Base-by-base conservation (phyloP, 1,140 invertebrate species). In the Zaprionus vittiger region DNA sequence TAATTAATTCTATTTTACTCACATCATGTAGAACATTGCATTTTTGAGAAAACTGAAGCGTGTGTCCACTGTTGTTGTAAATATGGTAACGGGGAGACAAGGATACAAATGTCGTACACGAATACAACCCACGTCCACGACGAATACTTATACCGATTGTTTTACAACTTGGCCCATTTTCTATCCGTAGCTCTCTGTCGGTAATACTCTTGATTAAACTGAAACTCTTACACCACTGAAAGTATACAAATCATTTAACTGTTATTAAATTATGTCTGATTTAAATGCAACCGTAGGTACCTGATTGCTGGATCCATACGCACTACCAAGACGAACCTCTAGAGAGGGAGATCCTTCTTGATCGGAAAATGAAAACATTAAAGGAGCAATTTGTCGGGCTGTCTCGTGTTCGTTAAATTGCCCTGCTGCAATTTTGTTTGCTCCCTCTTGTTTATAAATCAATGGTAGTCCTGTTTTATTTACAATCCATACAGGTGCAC, bases 401-500 rank as follows among this genome's bases (percentile, higher is more conserved):
- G 96, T 94, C 94, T 99, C 99, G 91, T 99, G 97, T 92, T 99
- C 98, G 62, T 96, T 96, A 92, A 97, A 98, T 93, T 99, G 99
- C 11, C 98, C 99, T 4, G 98, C 97, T 60, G 97, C 96, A 86
- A 98, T 97, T 3, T 93, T 85, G 5, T 94, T 94, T 12, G 95
- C 95, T 9, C 97, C 97, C 92, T 99, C 98, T 93, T 99, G 98
- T 84, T 96, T 95, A 92, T 99, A 98, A 22, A 99, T 96, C n/a
- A 99, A 93, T 1, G 98, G 98, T 44, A 99, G 94, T 0, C 98
- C 98, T 15, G 97, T 98, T 93, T 97, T 97, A 93, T 99, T 99
- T 28, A 99, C 95, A 77, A 99, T 95, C 98, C 99, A 99, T 93
- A 97, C 99, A 1, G 97, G 96, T 22, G 97, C 96, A 71, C 95